Evolutionary conservation across 2,797 vertebrate species (phyloP).

Genomic region (Sebastolobus alascanus): DNA sequence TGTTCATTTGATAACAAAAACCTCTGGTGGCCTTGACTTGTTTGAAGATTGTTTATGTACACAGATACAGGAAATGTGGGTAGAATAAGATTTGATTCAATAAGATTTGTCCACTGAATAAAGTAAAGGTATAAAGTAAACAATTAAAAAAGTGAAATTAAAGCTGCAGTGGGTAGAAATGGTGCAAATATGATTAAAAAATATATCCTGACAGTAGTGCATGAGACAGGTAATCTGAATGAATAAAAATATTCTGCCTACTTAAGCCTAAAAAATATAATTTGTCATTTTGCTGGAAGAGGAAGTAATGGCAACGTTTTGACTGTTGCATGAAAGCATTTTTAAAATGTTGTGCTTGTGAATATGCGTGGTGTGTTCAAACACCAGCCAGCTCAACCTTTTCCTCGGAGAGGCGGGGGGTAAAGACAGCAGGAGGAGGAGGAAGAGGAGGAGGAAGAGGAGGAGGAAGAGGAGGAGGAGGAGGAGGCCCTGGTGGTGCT

Average conservation of each 20-base stretch:
- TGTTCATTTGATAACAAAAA: conserved; percentile 71
- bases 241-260: no score
- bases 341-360: conserved; percentile 29
- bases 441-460: conserved; percentile 37
- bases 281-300: neutral
- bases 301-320: neutral
- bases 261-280: no score
- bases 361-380: conserved; percentile 47
- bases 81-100: conserved; percentile 18
- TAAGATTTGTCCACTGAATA: conserved; percentile 4
- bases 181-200: no score
- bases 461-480: conserved; percentile 14
- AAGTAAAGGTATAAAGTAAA: conserved; percentile 2
- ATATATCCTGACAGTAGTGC: no score
- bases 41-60: conserved; percentile 46
- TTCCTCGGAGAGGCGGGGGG: conserved; percentile 11
- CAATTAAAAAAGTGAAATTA: neutral
- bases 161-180: no score
- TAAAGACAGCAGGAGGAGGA: conserved; percentile 29
- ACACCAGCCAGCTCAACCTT: conserved; percentile 40
- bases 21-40: conserved; percentile 66
- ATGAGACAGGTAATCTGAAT: no score
- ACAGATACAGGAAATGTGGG: conserved; percentile 36
- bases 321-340: neutral
- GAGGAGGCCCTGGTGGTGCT: conserved; percentile 58